These are phyloP conservation scores for Phrynocephalus guinanensis DNA, from an alignment of 2,797 vertebrate species.

Conservation along the genomic window DNA sequence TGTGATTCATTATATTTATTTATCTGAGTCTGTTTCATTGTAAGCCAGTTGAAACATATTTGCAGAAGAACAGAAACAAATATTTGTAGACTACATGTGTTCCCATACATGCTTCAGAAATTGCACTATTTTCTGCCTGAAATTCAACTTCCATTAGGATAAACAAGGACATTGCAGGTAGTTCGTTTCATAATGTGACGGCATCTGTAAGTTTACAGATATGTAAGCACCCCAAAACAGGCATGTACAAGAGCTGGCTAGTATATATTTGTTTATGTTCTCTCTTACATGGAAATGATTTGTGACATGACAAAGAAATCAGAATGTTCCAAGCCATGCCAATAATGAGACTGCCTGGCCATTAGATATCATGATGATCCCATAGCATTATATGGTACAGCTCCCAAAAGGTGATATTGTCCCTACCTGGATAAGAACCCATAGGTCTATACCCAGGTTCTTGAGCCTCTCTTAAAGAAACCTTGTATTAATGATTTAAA, in stretches of 20 bases:
- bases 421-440: conserved; percentile 29
- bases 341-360: neutral
- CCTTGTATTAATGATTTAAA: conserved; percentile 75
- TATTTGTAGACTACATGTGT: neutral
- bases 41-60: no score
- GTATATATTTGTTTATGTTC: neutral
- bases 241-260: neutral
- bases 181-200: neutral
- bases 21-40: neutral
- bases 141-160: neutral
- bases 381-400: neutral
- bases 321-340: neutral
- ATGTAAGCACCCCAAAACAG: neutral
- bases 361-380: neutral
- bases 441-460: conserved; percentile 48
- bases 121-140: neutral
- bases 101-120: neutral
- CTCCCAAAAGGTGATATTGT: neutral
- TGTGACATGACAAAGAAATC: neutral
- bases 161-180: neutral
- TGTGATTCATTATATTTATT: neutral
- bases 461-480: conserved; percentile 69
- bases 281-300: neutral
- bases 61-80: no score
- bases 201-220: neutral